Conservation (phyloP, 2,797 vertebrate species). For the Micromesistius poutassou region DNA sequence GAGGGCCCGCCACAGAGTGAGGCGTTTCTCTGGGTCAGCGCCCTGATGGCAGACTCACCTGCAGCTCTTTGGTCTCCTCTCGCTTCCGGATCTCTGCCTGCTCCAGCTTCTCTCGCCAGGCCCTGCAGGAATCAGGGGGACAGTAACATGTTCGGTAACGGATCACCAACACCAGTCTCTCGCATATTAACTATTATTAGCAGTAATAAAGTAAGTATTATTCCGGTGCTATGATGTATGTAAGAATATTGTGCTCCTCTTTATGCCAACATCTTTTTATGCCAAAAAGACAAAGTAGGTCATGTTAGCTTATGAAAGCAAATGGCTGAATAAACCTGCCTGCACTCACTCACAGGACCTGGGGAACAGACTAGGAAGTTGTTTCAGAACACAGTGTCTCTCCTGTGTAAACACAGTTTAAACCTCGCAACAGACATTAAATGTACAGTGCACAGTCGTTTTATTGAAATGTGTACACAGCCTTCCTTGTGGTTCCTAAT, state of each 20-base stretch:
- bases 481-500: not conserved
- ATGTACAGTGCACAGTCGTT: not conserved
- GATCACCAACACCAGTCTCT: not conserved
- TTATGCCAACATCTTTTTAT: not conserved
- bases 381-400: no score
- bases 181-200: not conserved
- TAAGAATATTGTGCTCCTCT: not conserved
- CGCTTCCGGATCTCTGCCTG: conserved; percentile 88
- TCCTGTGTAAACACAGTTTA: not conserved
- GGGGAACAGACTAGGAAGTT: not conserved
- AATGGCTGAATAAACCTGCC: not conserved
- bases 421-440: no score
- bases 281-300: not conserved
- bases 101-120: conserved; percentile 91
- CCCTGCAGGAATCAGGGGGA: conserved; percentile 59
- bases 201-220: no score
- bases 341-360: not conserved
- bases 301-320: not conserved
- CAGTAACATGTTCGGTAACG: not conserved
- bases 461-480: not conserved
- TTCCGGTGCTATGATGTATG: no score
- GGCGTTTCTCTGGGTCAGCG: not conserved
- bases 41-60: conserved; percentile 69
- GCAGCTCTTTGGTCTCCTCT: conserved; percentile 87
- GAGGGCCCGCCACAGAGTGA: no score